Evolutionary conservation across 2,888 invertebrate genomes (phyloP).

Genomic region (Petrolisthes manimaculis): DNA sequence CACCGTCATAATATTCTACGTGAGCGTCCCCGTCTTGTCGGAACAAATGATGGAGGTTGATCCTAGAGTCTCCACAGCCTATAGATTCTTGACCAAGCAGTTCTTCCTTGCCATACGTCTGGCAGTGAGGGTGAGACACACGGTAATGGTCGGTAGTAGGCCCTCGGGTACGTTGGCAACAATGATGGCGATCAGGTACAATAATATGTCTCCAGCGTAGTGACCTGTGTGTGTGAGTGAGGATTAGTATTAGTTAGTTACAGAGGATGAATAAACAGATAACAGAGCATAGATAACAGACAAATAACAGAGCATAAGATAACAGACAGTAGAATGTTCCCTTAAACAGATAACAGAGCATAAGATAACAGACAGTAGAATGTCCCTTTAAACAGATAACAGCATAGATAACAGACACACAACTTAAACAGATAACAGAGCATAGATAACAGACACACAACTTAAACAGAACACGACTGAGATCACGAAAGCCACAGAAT

Average conservation of each 20-base stretch:
- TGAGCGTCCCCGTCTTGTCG: constrained; percentile 83
- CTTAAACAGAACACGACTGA: too few relatives aligned
- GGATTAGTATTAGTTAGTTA: background rate
- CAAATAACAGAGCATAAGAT: too few relatives aligned
- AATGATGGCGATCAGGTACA: constrained; percentile 79
- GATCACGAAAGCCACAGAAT: too few relatives aligned
- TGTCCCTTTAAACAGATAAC: too few relatives aligned
- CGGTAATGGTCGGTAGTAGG: constrained; percentile 82
- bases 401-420: too few relatives aligned
- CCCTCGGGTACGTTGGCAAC: constrained; percentile 86
- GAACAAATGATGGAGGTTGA: constrained; percentile 86
- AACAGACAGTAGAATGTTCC: too few relatives aligned
- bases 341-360: too few relatives aligned
- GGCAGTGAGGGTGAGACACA: constrained; percentile 81
- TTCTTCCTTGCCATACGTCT: constrained; percentile 85
- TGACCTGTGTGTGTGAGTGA: constrained; percentile 69
- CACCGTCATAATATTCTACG: constrained; percentile 79
- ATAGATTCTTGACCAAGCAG: constrained; percentile 83
- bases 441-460: too few relatives aligned
- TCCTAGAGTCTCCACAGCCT: constrained; percentile 84
- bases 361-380: too few relatives aligned
- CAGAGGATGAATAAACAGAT: background rate
- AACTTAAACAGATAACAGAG: too few relatives aligned
- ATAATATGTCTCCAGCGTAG: constrained; percentile 78
- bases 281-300: constrained; percentile 75